A percentile compares a stretch with the other conserved stretches of the same genome.
Evolutionary conservation across 2,797 vertebrate genomes (phyloP).

Genomic region (Catamblyrhynchus diadema): DNA sequence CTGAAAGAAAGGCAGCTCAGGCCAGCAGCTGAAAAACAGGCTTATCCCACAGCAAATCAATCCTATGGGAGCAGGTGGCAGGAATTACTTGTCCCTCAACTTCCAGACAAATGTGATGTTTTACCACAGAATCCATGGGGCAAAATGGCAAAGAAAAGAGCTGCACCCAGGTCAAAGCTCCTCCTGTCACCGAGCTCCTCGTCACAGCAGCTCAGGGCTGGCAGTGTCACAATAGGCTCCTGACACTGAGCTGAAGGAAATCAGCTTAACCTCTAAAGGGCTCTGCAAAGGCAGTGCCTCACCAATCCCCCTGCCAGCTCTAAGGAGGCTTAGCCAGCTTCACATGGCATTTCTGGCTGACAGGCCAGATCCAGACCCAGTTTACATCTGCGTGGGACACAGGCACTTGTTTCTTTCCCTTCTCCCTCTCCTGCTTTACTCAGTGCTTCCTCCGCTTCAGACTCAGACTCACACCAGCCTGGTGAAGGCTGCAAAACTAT

Average conservation of each 20-base stretch:
- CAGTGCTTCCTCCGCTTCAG: neutral
- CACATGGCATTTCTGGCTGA: neutral
- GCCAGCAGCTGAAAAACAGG: neutral
- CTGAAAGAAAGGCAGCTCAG: neutral
- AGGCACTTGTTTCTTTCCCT: neutral
- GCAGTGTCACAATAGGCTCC: neutral
- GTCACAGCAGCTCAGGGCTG: neutral
- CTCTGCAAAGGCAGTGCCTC: neutral
- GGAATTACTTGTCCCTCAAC: neutral
- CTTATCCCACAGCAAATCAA: neutral
- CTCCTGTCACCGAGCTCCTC: neutral
- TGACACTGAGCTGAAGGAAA: neutral
- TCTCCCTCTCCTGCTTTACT: neutral
- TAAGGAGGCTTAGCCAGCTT: conserved; percentile 33
- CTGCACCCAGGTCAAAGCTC: neutral
- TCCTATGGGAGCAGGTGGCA: neutral
- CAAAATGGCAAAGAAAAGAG: neutral
- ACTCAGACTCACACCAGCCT: neutral
- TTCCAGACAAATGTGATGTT: neutral
- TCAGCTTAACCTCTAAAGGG: conserved; percentile 42
- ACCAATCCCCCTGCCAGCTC: neutral
- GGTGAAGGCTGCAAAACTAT: neutral
- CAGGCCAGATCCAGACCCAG: neutral
- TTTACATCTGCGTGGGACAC: neutral
- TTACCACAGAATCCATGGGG: neutral